Evolutionary conservation across 2,113 vertebrate genomes (phyloP).

Genomic region (Syrmaticus mikado): DNA sequence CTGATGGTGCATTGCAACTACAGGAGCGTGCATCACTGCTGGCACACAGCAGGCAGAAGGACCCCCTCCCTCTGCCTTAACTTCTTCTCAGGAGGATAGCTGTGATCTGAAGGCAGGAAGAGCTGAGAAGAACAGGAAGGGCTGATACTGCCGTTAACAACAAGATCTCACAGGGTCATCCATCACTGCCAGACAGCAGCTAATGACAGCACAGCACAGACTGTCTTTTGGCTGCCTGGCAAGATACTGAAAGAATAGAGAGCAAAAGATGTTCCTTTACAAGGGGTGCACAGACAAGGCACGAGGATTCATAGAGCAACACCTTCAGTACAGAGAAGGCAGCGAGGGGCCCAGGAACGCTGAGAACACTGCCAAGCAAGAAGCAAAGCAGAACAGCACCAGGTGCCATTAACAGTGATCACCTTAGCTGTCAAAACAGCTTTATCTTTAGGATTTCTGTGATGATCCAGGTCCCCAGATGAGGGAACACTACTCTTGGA

Average conservation of each 20-base stretch:
- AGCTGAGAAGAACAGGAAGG: background rate
- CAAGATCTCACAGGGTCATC: background rate
- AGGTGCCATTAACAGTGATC: background rate
- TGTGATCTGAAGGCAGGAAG: background rate
- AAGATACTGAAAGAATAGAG: background rate
- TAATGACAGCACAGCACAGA: background rate
- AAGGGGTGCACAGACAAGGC: background rate
- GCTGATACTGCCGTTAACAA: background rate
- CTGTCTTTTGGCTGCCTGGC: constrained; percentile 10
- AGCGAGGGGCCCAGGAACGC: background rate
- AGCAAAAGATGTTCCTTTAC: background rate
- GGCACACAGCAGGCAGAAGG: fast-evolving
- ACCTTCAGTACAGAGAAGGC: background rate
- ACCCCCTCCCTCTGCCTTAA: background rate
- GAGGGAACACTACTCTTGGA: background rate
- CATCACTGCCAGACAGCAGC: constrained; percentile 8
- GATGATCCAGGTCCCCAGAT: background rate
- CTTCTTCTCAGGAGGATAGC: background rate
- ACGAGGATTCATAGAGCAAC: fast-evolving
- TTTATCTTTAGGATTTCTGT: background rate
- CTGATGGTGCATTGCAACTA: background rate
- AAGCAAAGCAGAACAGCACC: background rate
- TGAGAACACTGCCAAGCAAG: background rate
- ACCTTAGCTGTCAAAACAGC: background rate
- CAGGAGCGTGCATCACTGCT: background rate